phyloP scores from a whole-genome alignment of 2,888 invertebrate species.

The Sialis lutaria region DNA sequence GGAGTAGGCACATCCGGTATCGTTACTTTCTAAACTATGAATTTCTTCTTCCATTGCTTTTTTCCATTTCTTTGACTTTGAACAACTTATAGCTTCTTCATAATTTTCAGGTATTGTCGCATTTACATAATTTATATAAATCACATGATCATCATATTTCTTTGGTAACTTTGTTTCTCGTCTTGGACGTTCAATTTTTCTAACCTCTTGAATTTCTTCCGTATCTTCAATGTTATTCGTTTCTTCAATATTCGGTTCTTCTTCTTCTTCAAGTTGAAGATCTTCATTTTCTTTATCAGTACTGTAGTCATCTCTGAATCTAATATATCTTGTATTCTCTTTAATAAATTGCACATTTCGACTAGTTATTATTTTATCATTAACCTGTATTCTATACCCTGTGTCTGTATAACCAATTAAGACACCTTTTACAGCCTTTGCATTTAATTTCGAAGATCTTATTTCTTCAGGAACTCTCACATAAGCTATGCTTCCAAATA shows the following conservation, averaged over 20 bases:
- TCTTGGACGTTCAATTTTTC: neutral
- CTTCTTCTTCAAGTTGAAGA: neutral
- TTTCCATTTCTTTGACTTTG: too few relatives aligned
- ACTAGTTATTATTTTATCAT: constrained; percentile 1
- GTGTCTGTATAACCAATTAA: constrained; percentile 2
- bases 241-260: neutral
- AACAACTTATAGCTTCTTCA: neutral
- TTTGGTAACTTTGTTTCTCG: too few relatives aligned
- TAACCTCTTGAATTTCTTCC: neutral
- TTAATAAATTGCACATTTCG: constrained; percentile 1
- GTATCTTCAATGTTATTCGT: neutral
- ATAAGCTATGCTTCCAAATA: constrained; percentile 3
- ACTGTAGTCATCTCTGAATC: neutral
- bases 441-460: constrained; percentile 1
- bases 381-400: neutral
- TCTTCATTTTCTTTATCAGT: neutral
- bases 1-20: too few relatives aligned
- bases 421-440: constrained; percentile 4
- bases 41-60: too few relatives aligned
- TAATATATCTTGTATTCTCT: constrained; percentile 1
- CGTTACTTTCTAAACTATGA: too few relatives aligned
- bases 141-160: too few relatives aligned
- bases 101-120: neutral
- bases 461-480: constrained; percentile 3
- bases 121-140: neutral